These are phyloP conservation scores for Poeciliopsis gracilis DNA, from an alignment of 2,797 vertebrate genomes.

Conservation along the genomic window DNA sequence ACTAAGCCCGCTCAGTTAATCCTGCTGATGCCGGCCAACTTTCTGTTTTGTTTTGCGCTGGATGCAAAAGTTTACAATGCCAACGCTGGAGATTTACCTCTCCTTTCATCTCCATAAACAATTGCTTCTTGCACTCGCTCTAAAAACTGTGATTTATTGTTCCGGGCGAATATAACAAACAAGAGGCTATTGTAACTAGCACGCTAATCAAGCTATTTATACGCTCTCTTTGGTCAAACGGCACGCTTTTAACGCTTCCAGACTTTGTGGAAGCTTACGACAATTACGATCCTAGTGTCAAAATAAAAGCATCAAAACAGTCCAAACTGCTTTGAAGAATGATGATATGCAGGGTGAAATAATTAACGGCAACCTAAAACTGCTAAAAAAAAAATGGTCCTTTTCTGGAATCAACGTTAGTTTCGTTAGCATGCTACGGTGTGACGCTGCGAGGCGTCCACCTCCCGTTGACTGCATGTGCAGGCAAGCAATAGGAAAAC, in stretches of 20 bases:
- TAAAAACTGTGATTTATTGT: background rate
- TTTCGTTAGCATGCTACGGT: background rate
- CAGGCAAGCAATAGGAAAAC: background rate
- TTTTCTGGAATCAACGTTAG: background rate
- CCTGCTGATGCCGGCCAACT: background rate
- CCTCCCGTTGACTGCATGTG: background rate
- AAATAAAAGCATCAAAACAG: background rate
- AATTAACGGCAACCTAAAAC: background rate
- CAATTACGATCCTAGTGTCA: background rate
- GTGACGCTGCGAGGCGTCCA: background rate
- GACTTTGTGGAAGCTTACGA: background rate
- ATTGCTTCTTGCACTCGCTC: background rate
- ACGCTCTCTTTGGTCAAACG: background rate
- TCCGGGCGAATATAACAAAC: background rate
- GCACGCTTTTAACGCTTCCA: background rate
- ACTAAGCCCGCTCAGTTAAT: background rate
- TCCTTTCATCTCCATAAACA: background rate
- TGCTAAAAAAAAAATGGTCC: too few relatives aligned
- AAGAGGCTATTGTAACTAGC: background rate
- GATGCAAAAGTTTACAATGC: constrained; percentile 7
- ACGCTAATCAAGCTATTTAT: background rate
- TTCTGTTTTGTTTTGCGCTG: background rate
- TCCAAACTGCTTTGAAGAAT: background rate
- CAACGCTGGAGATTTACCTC: background rate
- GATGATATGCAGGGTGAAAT: background rate